Evolutionary conservation across 2,797 vertebrate genomes (phyloP).

Genomic region (Hylomyscus alleni): DNA sequence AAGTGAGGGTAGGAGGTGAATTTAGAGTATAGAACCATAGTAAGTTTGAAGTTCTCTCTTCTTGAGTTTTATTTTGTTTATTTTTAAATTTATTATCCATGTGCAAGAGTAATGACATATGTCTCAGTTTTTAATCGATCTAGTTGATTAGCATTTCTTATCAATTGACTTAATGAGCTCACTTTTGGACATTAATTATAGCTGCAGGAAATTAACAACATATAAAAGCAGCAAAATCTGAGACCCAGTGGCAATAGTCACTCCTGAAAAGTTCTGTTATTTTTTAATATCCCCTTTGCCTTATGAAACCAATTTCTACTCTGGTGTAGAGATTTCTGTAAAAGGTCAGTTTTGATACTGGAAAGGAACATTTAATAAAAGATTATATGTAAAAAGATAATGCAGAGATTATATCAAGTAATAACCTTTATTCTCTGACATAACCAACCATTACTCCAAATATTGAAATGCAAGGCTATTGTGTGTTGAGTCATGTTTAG

Average conservation of each 20-base stretch:
- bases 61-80: slow-evolving; percentile 50
- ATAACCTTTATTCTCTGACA: slow-evolving; percentile 79
- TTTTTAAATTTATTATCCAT: slow-evolving; percentile 61
- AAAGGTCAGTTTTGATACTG: slow-evolving; percentile 81
- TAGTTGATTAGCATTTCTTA: slow-evolving; percentile 48
- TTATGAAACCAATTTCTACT: slow-evolving; percentile 78
- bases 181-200: slow-evolving; percentile 64
- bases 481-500: slow-evolving; percentile 78
- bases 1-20: slow-evolving; percentile 5
- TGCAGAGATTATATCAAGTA: slow-evolving; percentile 78
- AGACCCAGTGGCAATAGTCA: slow-evolving; percentile 52
- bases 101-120: slow-evolving; percentile 48
- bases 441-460: slow-evolving; percentile 76
- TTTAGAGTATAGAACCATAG: slow-evolving; percentile 44
- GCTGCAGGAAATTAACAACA: slow-evolving; percentile 68
- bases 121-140: slow-evolving; percentile 72
- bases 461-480: slow-evolving; percentile 75
- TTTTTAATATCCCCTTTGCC: slow-evolving; percentile 74
- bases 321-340: slow-evolving; percentile 75
- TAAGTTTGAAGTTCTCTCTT: slow-evolving; percentile 66
- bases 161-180: slow-evolving; percentile 65
- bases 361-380: slow-evolving; percentile 81
- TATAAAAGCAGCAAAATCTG: slow-evolving; percentile 71
- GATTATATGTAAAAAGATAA: slow-evolving; percentile 75
- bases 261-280: slow-evolving; percentile 55